A percentile compares a stretch with the other conserved stretches of the same genome.
phyloP scores from a whole-genome alignment of 2,797 vertebrate genomes.

The Pelobates cultripes region DNA sequence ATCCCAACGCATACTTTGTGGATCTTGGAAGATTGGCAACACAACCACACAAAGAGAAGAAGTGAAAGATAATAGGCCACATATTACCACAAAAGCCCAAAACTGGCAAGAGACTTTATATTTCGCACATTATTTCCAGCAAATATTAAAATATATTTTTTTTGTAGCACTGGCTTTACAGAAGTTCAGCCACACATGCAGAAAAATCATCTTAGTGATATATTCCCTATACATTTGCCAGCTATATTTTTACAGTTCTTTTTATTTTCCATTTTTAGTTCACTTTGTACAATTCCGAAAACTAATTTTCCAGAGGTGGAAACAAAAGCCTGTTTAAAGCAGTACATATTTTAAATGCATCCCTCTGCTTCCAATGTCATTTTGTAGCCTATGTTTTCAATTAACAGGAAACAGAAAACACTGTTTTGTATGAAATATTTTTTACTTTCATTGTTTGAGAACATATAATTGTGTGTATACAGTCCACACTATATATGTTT shows the following conservation, averaged over 20 bases:
- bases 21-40: conserved; percentile 8
- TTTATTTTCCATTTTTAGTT: background rate
- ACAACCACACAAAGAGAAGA: conserved; percentile 15
- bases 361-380: too few species aligned
- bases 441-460: too few species aligned
- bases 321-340: background rate
- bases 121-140: background rate
- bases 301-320: background rate
- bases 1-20: conserved; percentile 15
- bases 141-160: too few species aligned
- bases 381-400: too few species aligned
- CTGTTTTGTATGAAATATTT: too few species aligned
- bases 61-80: background rate
- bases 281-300: background rate
- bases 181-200: background rate
- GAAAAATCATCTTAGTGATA: background rate
- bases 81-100: background rate
- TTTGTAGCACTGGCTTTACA: background rate
- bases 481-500: too few species aligned
- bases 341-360: too few species aligned
- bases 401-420: too few species aligned
- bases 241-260: background rate
- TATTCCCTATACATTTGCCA: background rate
- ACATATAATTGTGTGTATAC: too few species aligned
- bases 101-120: background rate